Percentiles rank a stretch among this genome's conserved stretches.
These are phyloP conservation scores for Equus przewalskii DNA, from an alignment of 2,113 vertebrate species.

Conservation along the genomic window DNA sequence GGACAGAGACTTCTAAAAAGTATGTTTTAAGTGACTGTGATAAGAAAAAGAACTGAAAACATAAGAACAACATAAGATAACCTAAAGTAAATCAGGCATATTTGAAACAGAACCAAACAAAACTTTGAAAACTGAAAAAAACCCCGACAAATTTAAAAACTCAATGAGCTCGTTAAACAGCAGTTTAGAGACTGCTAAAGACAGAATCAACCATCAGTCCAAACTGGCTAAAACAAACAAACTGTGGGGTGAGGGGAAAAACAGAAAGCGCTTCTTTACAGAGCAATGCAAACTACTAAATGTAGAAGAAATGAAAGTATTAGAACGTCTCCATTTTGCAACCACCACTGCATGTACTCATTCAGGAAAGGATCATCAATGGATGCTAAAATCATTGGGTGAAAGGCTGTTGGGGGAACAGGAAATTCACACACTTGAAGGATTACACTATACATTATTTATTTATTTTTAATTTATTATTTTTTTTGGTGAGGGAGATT, in stretches of 20 bases:
- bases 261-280: neutral
- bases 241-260: neutral
- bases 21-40: neutral
- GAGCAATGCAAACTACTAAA: neutral
- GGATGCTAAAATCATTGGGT: neutral
- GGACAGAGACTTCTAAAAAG: neutral
- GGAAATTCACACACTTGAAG: neutral
- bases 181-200: neutral
- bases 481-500: too few species aligned
- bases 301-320: neutral
- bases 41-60: neutral
- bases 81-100: neutral
- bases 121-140: neutral
- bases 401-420: neutral
- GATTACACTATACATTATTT: neutral
- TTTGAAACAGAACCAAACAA: slow-evolving; percentile 52
- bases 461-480: neutral
- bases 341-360: neutral
- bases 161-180: neutral
- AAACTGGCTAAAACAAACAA: slow-evolving; percentile 7
- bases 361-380: neutral
- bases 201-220: neutral
- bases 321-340: neutral
- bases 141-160: neutral
- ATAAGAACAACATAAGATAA: neutral